Evolutionary conservation across 2,797 vertebrate species (phyloP).

Genomic region (Enteromius anoplus): DNA sequence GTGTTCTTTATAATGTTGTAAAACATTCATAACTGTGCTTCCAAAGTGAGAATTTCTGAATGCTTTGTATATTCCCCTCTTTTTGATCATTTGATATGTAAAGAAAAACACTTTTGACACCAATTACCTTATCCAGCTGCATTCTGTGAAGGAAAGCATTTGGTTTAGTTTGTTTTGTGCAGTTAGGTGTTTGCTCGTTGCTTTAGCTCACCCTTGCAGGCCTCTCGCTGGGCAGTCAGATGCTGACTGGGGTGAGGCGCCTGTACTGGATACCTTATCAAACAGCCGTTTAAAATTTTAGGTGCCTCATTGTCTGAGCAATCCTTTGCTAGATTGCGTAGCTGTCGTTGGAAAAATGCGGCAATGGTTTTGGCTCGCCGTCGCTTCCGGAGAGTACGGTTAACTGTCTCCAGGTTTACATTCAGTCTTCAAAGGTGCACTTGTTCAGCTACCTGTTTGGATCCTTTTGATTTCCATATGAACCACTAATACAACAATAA

Average conservation of each 20-base stretch:
- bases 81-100: background rate
- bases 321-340: constrained; percentile 47
- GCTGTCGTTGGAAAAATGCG: constrained; percentile 53
- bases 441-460: constrained; percentile 31
- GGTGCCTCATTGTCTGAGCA: constrained; percentile 58
- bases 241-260: constrained; percentile 22
- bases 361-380: constrained; percentile 47
- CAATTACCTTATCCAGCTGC: constrained; percentile 1
- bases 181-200: constrained; percentile 17
- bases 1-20: constrained; percentile 25
- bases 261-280: constrained; percentile 50
- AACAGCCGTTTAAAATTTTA: constrained; percentile 49
- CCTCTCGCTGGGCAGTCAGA: constrained; percentile 2
- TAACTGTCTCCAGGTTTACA: constrained; percentile 62
- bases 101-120: background rate
- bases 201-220: background rate
- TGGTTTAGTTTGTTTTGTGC: constrained; percentile 22
- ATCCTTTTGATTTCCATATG: background rate
- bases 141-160: constrained; percentile 16
- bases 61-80: background rate
- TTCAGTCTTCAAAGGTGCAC: constrained; percentile 60
- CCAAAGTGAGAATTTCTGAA: background rate
- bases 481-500: background rate
- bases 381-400: constrained; percentile 33
- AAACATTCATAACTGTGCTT: background rate